These are phyloP conservation scores for Xenopus tropicalis DNA, from an alignment of 2,113 vertebrate genomes.

Conservation along the genomic window DNA sequence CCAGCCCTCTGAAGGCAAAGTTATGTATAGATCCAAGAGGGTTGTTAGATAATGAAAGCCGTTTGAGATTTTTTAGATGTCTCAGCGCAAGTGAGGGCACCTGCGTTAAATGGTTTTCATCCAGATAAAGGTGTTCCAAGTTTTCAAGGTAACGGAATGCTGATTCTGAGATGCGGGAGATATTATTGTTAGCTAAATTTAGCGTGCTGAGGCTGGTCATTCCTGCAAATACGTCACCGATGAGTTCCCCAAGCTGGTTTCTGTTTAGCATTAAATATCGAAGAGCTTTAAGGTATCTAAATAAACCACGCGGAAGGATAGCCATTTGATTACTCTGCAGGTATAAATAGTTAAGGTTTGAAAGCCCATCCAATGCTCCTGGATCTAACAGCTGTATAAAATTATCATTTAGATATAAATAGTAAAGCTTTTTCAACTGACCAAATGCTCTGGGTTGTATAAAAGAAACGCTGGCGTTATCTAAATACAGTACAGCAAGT, in stretches of 20 bases:
- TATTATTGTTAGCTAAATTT: slow-evolving; percentile 64
- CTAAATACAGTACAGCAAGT: slow-evolving; percentile 59
- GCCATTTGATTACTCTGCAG: slow-evolving; percentile 63
- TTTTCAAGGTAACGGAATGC: slow-evolving; percentile 62
- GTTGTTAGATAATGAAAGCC: slow-evolving; percentile 64
- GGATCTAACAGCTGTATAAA: slow-evolving; percentile 60
- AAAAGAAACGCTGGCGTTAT: slow-evolving; percentile 56
- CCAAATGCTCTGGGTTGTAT: slow-evolving; percentile 60
- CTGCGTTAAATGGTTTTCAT: slow-evolving; percentile 61
- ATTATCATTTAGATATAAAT: slow-evolving; percentile 65
- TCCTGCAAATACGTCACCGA: slow-evolving; percentile 56
- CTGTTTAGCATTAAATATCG: slow-evolving; percentile 58
- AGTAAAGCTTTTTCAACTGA: slow-evolving; percentile 54
- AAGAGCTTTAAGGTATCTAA: slow-evolving; percentile 61
- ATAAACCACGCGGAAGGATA: slow-evolving; percentile 62
- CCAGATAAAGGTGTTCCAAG: slow-evolving; percentile 60
- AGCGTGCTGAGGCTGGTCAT: slow-evolving; percentile 59
- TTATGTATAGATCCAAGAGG: slow-evolving; percentile 55
- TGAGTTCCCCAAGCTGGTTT: slow-evolving; percentile 57
- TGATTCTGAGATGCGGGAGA: slow-evolving; percentile 59
- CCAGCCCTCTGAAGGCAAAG: slow-evolving; percentile 65
- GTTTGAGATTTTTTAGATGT: slow-evolving; percentile 60
- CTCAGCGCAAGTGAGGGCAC: slow-evolving; percentile 61
- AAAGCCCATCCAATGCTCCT: slow-evolving; percentile 63
- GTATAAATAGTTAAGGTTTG: slow-evolving; percentile 57